phyloP scores from a whole-genome alignment of 2,113 vertebrate genomes.

The Catharus bicknelli region DNA sequence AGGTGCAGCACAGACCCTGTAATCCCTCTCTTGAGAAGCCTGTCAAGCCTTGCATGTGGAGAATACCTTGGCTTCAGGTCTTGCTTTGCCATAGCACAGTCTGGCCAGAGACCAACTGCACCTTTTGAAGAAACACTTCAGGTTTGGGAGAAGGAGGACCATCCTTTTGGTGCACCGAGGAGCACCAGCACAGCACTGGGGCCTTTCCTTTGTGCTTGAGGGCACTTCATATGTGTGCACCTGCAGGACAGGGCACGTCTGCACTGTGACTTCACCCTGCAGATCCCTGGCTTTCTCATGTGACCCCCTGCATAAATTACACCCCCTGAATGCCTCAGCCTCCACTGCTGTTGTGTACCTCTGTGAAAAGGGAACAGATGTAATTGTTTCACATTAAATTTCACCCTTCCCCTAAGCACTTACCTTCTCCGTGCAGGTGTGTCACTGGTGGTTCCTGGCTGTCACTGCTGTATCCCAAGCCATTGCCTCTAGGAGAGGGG shows the following conservation, averaged over 20 bases:
- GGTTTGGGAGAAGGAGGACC: background rate
- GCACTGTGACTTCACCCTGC: background rate
- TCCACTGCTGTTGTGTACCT: rapidly evolving
- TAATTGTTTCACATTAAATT: background rate
- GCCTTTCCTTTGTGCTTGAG: background rate
- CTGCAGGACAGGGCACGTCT: background rate
- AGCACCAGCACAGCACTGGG: background rate
- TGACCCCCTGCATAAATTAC: background rate
- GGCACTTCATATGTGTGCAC: rapidly evolving
- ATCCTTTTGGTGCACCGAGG: background rate
- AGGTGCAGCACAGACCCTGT: background rate
- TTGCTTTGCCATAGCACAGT: background rate
- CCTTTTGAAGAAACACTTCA: background rate
- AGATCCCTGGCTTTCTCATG: background rate
- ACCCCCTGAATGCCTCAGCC: background rate
- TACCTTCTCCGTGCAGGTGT: background rate
- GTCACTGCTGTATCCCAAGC: background rate
- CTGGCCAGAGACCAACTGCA: background rate
- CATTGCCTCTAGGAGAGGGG: background rate
- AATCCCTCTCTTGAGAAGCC: background rate
- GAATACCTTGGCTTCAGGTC: background rate
- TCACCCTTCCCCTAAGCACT: background rate
- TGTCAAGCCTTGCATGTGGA: background rate
- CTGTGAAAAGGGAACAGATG: background rate
- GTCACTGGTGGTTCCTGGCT: background rate